A percentile compares a stretch with the other conserved stretches of the same genome.
Conservation (phyloP, 2,797 vertebrate genomes). For the Anguilla pacifica region DNA sequence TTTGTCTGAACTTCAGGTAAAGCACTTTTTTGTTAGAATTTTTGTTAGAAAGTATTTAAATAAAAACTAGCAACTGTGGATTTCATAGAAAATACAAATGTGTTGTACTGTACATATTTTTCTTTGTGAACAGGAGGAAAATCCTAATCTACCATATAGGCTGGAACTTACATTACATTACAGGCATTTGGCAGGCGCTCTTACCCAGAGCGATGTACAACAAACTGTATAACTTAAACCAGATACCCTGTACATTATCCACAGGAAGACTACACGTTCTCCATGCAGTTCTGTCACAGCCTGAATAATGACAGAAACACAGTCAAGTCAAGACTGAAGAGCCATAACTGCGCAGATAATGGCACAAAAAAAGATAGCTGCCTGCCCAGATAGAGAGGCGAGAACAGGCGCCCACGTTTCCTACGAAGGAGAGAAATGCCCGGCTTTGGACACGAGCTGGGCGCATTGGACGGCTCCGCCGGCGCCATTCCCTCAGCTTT, state of each 20-base stretch:
- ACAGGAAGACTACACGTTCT: not conserved
- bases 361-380: not conserved
- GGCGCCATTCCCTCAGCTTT: not conserved
- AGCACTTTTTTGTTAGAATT: not conserved
- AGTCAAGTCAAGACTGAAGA: not conserved
- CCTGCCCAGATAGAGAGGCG: constrained; percentile 15
- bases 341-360: not conserved
- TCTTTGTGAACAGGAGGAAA: not conserved
- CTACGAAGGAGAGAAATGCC: not conserved
- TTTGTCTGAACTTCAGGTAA: not conserved
- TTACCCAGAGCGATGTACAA: too few species aligned
- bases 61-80: not conserved
- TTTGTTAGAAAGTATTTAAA: not conserved
- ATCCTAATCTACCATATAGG: not conserved
- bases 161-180: not conserved
- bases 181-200: too few species aligned
- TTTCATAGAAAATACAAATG: not conserved
- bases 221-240: too few species aligned
- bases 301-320: not conserved
- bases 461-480: not conserved
- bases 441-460: not conserved
- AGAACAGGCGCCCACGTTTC: constrained; percentile 14
- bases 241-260: not conserved
- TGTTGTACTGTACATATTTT: not conserved
- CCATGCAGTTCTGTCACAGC: not conserved